phyloP scores from a whole-genome alignment of 2,888 invertebrate species.

The Epistrophella euchroma region DNA sequence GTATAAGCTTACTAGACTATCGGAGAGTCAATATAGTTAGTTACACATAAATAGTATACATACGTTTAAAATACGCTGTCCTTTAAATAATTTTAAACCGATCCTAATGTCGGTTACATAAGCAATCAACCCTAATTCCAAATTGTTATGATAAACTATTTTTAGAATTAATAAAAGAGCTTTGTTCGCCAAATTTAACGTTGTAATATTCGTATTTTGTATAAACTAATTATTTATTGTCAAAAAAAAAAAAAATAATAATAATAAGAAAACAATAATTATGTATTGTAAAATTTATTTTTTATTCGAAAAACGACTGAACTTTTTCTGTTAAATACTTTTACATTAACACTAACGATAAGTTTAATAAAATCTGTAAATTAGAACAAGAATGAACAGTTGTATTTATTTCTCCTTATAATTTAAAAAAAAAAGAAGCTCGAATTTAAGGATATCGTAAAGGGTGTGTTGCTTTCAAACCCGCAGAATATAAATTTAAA shows the following conservation, averaged over 20 bases:
- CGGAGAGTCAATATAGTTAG: constrained; percentile 9
- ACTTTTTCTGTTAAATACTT: constrained; percentile 33
- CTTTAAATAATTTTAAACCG: neutral
- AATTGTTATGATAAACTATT: constrained; percentile 4
- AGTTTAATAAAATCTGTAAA: constrained; percentile 28
- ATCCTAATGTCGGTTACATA: neutral
- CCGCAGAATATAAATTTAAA: too few species aligned
- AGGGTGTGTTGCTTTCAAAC: too few species aligned
- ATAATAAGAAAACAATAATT: neutral
- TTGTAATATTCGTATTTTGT: constrained; percentile 4
- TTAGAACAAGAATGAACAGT: neutral
- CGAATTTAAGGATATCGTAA: too few species aligned
- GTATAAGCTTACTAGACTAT: neutral
- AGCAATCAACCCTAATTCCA: neutral
- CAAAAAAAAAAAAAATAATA: neutral
- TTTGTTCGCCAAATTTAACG: constrained; percentile 17
- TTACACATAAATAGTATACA: neutral
- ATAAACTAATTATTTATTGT: constrained; percentile 2
- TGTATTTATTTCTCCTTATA: neutral
- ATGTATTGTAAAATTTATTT: neutral
- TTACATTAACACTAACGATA: constrained; percentile 11
- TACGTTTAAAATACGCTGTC: neutral
- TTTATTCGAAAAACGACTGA: constrained; percentile 33
- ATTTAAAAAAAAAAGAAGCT: too few species aligned
- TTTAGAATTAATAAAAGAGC: neutral